Percentiles rank a stretch among this genome's conserved stretches.
Conservation (phyloP, 35 echinoderm and acorn worm species). For the Apostichopus parvimensis region DNA sequence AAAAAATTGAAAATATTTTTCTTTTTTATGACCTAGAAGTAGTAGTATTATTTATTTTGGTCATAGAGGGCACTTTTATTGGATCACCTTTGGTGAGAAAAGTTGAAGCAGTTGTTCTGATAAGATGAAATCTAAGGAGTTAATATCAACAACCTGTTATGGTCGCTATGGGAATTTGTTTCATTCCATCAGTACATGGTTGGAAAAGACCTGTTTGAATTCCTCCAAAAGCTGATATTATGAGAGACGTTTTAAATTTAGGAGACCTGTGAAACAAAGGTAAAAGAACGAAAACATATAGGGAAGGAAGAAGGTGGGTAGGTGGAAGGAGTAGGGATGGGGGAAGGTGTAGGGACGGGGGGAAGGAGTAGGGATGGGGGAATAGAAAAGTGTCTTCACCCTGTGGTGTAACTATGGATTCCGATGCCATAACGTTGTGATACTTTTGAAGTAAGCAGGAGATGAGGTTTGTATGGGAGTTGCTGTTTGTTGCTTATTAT, state of each 20-base stretch:
- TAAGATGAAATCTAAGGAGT: neutral
- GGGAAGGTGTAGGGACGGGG: no score
- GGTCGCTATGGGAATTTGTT: neutral
- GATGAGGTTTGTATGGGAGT: neutral
- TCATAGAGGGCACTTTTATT: neutral
- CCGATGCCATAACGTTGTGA: no score
- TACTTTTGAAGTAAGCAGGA: no score
- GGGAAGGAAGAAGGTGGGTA: no score
- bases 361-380: no score
- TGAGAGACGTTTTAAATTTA: no score
- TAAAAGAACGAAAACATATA: no score
- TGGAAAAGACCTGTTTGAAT: neutral
- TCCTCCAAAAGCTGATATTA: no score
- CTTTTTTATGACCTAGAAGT: neutral
- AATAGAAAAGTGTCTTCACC: no score
- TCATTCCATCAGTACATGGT: neutral
- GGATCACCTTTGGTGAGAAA: neutral
- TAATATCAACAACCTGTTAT: constrained; percentile 1
- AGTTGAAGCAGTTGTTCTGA: neutral
- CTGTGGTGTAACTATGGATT: no score
- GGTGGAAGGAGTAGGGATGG: no score
- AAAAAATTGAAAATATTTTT: neutral
- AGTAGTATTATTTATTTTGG: neutral
- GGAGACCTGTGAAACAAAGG: no score
- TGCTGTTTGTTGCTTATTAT: neutral